These are phyloP conservation scores for Iphiclides podalirius DNA, from an alignment of 2,888 invertebrate genomes.

Conservation along the genomic window DNA sequence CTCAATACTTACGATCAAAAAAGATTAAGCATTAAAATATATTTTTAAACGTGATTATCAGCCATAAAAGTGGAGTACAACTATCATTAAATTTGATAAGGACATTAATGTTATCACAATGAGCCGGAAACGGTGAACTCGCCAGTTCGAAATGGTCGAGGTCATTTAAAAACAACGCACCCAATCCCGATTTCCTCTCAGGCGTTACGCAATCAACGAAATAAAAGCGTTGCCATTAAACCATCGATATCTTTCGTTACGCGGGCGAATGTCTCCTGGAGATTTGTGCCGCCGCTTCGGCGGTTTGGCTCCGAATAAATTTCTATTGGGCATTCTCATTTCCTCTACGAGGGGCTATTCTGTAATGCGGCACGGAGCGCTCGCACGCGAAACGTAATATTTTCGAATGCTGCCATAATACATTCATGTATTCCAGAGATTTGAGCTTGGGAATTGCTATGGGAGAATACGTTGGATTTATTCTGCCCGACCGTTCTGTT, in stretches of 20 bases:
- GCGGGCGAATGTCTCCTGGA: conserved; percentile 26
- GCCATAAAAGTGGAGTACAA: no score
- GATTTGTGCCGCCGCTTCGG: conserved; percentile 37
- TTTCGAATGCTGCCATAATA: conserved; percentile 18
- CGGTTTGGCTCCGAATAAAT: conserved; percentile 35
- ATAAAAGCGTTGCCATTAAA: conserved; percentile 15
- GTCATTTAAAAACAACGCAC: no score
- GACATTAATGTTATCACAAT: no score
- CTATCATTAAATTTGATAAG: no score
- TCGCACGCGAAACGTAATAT: conserved; percentile 23
- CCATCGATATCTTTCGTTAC: conserved; percentile 14
- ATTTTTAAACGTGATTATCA: no score
- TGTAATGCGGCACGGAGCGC: conserved; percentile 23
- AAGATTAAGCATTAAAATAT: no score
- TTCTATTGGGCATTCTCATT: conserved; percentile 41
- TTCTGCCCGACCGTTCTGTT: conserved; percentile 14
- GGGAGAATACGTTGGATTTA: conserved; percentile 24
- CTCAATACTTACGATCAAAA: no score
- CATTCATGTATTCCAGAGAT: conserved; percentile 24
- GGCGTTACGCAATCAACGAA: no score
- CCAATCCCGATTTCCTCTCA: no score
- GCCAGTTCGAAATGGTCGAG: no score
- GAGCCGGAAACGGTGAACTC: no score
- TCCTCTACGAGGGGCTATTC: conserved; percentile 32
- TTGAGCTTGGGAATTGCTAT: conserved; percentile 21